phyloP scores from a whole-genome alignment of 2,797 vertebrate species.

The Borostomias antarcticus region DNA sequence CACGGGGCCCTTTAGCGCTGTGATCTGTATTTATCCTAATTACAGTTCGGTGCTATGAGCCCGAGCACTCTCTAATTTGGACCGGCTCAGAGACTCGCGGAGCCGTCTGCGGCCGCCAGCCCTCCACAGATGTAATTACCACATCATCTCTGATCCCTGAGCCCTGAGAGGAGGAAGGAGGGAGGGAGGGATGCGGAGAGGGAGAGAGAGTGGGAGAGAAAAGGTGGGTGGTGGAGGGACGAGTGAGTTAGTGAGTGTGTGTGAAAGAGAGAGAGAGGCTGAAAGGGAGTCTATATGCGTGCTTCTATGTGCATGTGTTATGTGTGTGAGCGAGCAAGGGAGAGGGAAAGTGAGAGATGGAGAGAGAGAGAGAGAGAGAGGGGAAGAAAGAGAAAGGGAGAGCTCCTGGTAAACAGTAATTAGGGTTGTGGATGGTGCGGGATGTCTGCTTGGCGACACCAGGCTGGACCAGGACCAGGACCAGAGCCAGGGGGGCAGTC shows the following conservation, averaged over 20 bases:
- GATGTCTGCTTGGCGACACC: slow-evolving; percentile 58
- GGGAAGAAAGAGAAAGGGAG: slow-evolving; percentile 23
- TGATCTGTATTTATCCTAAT: slow-evolving; percentile 67
- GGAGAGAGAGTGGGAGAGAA: neutral
- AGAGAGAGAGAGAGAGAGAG: slow-evolving; percentile 22
- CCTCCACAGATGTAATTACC: slow-evolving; percentile 76
- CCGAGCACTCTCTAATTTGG: slow-evolving; percentile 74
- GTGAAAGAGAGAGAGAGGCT: neutral
- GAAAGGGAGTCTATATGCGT: neutral
- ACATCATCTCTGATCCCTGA: slow-evolving; percentile 71
- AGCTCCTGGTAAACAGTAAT: slow-evolving; percentile 77
- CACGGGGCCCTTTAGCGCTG: neutral
- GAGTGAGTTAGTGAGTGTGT: neutral
- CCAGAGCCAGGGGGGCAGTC: neutral
- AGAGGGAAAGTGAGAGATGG: neutral
- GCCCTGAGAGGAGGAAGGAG: slow-evolving; percentile 22
- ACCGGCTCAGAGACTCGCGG: slow-evolving; percentile 64
- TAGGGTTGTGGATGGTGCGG: slow-evolving; percentile 66
- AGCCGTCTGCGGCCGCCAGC: slow-evolving; percentile 72
- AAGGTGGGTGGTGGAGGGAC: slow-evolving; percentile 18
- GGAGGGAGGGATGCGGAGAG: neutral
- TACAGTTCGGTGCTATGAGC: slow-evolving; percentile 62
- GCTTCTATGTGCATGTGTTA: neutral
- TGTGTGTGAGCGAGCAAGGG: neutral
- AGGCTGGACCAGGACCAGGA: slow-evolving; percentile 41